Base-by-base conservation (phyloP, 1,140 invertebrate species). In the Meloidogyne floridensis region DNA sequence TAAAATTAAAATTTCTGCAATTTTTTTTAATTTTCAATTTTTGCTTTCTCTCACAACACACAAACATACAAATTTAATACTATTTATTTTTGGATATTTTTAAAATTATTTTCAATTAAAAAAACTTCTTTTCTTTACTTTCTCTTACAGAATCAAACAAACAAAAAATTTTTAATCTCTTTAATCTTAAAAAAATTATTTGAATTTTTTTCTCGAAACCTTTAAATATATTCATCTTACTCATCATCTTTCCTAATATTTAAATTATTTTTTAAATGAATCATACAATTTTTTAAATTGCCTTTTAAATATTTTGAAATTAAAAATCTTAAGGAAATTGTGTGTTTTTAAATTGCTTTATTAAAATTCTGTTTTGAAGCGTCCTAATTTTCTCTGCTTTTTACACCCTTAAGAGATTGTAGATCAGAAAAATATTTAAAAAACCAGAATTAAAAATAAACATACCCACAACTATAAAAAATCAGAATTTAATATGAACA, bases 21-120 rank as follows among this genome's bases (percentile, higher is more conserved):
- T 65, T 65, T 65, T 15, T 47, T 47, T 65, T 65, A n/a, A n/a
- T n/a, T 65, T 65, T 65, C 59, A 65, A 65, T 65, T 59, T 47
- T 65, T 65, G n/a, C n/a, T 65, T 65, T 65, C n/a, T 5, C 47
- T 6, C 4, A 47, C 47, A 4, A 47, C 32, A 32, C 32, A 32
- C 32, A n/a, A n/a, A 20, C 32, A 32, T 1, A 32, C 32, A 32
- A 32, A 32, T 32, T 59, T 59, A 15, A 59, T 59, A 15, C 15
- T 59, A 59, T 59, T 59, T 15, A 9, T 59, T 65, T 65, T 65
- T 65, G n/a, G 59, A n/a, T 65, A 65, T 65, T 65, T 65, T n/a
- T 4, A 65, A 65, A 65, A n/a, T n/a, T 65, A n/a, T 65, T 65
- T 65, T 65, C 7, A 8, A 47, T 47, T 47, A 8, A 47, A 47